Conservation (phyloP, 2,797 vertebrate genomes). For the Trematomus bernacchii region DNA sequence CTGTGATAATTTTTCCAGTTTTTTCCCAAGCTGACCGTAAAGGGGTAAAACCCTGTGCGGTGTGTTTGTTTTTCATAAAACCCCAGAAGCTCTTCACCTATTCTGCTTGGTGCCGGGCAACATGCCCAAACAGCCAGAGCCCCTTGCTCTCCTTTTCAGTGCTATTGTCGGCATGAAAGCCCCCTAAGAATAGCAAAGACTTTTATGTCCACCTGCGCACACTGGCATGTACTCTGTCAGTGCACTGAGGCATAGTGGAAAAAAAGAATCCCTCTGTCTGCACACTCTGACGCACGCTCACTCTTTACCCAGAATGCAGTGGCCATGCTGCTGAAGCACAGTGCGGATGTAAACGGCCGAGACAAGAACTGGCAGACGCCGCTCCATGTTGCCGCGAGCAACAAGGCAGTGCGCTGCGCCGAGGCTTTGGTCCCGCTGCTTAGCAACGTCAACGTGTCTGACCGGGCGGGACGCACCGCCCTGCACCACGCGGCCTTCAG, state of each 20-base stretch:
- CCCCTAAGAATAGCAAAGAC: slow-evolving; percentile 53
- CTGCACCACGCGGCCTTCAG: slow-evolving; percentile 97
- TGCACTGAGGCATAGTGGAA: slow-evolving; percentile 4
- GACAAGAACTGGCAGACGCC: slow-evolving; percentile 99
- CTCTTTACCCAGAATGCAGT: slow-evolving; percentile 89
- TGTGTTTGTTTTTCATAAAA: slow-evolving; percentile 35
- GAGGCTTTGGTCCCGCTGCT: slow-evolving; percentile 94
- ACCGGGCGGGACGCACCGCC: slow-evolving; percentile 94
- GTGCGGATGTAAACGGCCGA: slow-evolving; percentile 95
- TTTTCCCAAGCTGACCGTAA: slow-evolving; percentile 12
- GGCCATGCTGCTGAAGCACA: slow-evolving; percentile 94
- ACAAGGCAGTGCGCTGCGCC: slow-evolving; percentile 95
- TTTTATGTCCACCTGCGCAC: slow-evolving; percentile 48
- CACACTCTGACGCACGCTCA: slow-evolving; percentile 11
- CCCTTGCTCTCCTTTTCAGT: slow-evolving; percentile 16
- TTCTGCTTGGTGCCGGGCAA: slow-evolving; percentile 31
- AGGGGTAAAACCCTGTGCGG: slow-evolving; percentile 17
- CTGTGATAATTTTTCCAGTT: background rate
- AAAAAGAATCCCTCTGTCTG: slow-evolving; percentile 6
- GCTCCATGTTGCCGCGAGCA: slow-evolving; percentile 94
- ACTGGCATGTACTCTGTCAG: slow-evolving; percentile 11
- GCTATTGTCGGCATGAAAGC: slow-evolving; percentile 38
- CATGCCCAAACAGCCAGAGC: slow-evolving; percentile 28
- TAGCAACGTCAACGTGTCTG: slow-evolving; percentile 96
- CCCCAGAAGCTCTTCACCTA: slow-evolving; percentile 19